Percentiles rank a stretch among this genome's conserved stretches.
Evolutionary conservation across 2,113 vertebrate species (phyloP).

Genomic region (Cebidichthys violaceus): DNA sequence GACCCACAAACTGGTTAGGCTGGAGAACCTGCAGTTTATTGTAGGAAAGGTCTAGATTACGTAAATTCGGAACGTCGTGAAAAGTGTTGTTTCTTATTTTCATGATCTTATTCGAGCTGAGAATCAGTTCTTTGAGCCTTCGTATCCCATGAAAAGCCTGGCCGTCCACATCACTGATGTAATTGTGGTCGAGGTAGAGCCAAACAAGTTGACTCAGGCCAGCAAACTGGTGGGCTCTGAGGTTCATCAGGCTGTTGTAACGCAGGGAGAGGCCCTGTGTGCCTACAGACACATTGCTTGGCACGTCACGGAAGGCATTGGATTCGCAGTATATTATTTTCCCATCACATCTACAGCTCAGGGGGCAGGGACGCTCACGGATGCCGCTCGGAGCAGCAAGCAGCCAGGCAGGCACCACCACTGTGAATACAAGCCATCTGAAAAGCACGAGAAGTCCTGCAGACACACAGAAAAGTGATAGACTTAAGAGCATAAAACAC

Average conservation of each 20-base stretch:
- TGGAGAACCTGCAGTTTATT: constrained; percentile 94
- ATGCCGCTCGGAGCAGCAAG: constrained; percentile 81
- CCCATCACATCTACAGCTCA: constrained; percentile 95
- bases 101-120: constrained; percentile 97
- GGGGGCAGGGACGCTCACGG: constrained; percentile 94
- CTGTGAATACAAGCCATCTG: constrained; percentile 84
- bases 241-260: constrained; percentile 96
- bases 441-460: constrained; percentile 85
- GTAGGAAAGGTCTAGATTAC: constrained; percentile 97
- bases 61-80: constrained; percentile 93
- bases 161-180: constrained; percentile 92
- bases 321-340: constrained; percentile 99
- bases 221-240: constrained; percentile 92
- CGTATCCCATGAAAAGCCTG: constrained; percentile 94
- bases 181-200: constrained; percentile 99
- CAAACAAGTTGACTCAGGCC: constrained; percentile 96
- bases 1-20: constrained; percentile 91
- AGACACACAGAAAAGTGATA: constrained; percentile 62
- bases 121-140: constrained; percentile 95
- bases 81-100: constrained; percentile 94
- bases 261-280: constrained; percentile 95
- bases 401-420: constrained; percentile 85
- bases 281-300: constrained; percentile 93
- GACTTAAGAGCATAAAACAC: constrained; percentile 17
- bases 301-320: constrained; percentile 94